These are phyloP conservation scores for Mionectes macconnelli DNA, from an alignment of 2,113 vertebrate species.

Conservation along the genomic window DNA sequence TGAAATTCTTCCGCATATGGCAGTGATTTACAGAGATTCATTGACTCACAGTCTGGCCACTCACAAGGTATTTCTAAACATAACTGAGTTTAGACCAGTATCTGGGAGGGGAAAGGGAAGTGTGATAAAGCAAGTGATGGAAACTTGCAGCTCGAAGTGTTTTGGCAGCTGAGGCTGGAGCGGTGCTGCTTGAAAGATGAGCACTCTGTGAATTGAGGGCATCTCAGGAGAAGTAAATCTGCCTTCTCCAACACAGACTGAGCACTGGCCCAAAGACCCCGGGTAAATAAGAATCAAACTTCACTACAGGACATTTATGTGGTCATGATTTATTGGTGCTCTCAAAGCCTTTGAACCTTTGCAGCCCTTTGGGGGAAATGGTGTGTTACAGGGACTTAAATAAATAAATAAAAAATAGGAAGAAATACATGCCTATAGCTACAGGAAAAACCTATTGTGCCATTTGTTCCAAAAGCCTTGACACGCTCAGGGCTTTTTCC, in stretches of 20 bases:
- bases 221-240: slow-evolving; percentile 73
- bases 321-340: slow-evolving; percentile 65
- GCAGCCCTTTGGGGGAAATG: slow-evolving; percentile 54
- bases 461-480: slow-evolving; percentile 52
- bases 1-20: slow-evolving; percentile 21
- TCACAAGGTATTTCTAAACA: slow-evolving; percentile 53
- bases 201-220: slow-evolving; percentile 69
- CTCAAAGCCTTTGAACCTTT: slow-evolving; percentile 70
- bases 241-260: slow-evolving; percentile 61
- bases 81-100: slow-evolving; percentile 30
- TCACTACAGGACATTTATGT: slow-evolving; percentile 70
- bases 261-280: slow-evolving; percentile 68
- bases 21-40: slow-evolving; percentile 41
- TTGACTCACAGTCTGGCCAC: slow-evolving; percentile 38
- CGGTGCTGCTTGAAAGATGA: slow-evolving; percentile 65
- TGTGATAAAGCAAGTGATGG: slow-evolving; percentile 64
- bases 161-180: slow-evolving; percentile 61
- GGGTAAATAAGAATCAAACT: slow-evolving; percentile 76
- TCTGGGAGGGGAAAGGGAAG: slow-evolving; percentile 50
- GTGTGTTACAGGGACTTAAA: slow-evolving; percentile 62
- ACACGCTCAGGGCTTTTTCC: slow-evolving; percentile 58
- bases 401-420: slow-evolving; percentile 71
- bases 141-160: slow-evolving; percentile 62
- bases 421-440: slow-evolving; percentile 47
- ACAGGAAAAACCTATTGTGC: slow-evolving; percentile 38